Evolutionary conservation across 2,113 vertebrate species (phyloP).

Genomic region (Sorex fumeus): DNA sequence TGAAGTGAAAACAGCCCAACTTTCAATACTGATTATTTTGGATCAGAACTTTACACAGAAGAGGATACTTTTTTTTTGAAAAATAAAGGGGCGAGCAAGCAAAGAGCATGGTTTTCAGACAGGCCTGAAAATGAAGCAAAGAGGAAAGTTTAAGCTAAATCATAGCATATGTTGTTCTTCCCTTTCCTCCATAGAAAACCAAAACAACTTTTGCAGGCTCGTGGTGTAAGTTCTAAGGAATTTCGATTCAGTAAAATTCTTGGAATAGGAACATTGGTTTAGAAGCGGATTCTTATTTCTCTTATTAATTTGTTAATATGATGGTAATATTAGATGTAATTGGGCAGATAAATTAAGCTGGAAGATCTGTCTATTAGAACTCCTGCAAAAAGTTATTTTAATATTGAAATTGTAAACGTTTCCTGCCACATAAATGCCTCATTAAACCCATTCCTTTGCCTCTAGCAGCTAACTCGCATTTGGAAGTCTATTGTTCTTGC

Average conservation of each 20-base stretch:
- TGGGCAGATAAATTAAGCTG: constrained; percentile 26
- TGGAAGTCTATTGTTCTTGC: constrained; percentile 35
- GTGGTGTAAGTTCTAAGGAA: background rate
- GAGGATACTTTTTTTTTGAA: constrained; percentile 65
- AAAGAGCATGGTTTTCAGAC: constrained; percentile 57
- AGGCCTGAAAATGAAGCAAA: constrained; percentile 42
- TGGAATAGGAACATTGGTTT: constrained; percentile 30
- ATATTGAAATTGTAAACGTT: constrained; percentile 43
- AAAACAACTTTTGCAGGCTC: background rate
- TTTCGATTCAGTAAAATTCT: constrained; percentile 32
- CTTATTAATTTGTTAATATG: background rate
- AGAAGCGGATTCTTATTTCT: constrained; percentile 10
- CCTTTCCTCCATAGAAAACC: background rate
- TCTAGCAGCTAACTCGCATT: background rate
- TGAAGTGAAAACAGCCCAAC: constrained; percentile 85
- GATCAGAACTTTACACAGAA: constrained; percentile 79
- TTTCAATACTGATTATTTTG: constrained; percentile 84
- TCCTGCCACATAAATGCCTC: background rate
- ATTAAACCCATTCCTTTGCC: constrained; percentile 60
- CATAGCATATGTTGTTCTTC: background rate
- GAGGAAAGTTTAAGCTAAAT: constrained; percentile 18
- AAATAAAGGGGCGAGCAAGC: constrained; percentile 55
- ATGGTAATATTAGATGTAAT: constrained; percentile 9
- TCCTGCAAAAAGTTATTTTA: constrained; percentile 61
- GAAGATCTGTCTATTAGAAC: constrained; percentile 42